Percentiles rank a stretch among this genome's conserved stretches.
These are phyloP conservation scores for Keiferia lycopersicella DNA, from an alignment of 2,888 invertebrate genomes.

Conservation along the genomic window DNA sequence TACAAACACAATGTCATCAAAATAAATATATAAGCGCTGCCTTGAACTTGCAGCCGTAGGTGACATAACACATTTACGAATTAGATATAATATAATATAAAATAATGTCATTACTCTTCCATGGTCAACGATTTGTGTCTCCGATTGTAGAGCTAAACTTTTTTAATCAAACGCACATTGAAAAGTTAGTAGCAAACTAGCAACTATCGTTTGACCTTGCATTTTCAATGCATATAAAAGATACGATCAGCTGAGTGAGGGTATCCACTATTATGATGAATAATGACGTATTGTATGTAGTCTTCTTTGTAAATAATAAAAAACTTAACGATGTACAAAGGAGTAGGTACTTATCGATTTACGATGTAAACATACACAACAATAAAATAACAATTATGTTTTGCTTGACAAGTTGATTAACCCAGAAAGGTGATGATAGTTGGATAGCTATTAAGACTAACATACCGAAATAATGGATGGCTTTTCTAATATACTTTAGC, in stretches of 20 bases:
- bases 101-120: not conserved
- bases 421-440: slow-evolving; percentile 11
- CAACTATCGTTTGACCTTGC: too few relatives aligned
- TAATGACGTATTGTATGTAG: not conserved
- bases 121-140: not conserved
- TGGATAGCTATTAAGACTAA: slow-evolving; percentile 28
- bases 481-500: slow-evolving; percentile 44
- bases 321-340: not conserved
- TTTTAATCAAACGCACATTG: not conserved
- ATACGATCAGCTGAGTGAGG: not conserved
- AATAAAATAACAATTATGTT: not conserved
- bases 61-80: not conserved
- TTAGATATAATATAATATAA: not conserved
- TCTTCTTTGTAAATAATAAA: not conserved
- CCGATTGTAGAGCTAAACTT: not conserved
- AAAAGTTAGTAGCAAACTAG: too few relatives aligned
- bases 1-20: not conserved
- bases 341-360: not conserved
- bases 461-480: slow-evolving; percentile 65
- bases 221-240: too few relatives aligned
- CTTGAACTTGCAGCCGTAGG: not conserved
- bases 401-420: not conserved
- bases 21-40: not conserved
- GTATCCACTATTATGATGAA: not conserved
- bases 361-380: not conserved